Evolutionary conservation across 92 coral and sea anemone species (phyloP).

Genomic region (Micromussa lordhowensis): DNA sequence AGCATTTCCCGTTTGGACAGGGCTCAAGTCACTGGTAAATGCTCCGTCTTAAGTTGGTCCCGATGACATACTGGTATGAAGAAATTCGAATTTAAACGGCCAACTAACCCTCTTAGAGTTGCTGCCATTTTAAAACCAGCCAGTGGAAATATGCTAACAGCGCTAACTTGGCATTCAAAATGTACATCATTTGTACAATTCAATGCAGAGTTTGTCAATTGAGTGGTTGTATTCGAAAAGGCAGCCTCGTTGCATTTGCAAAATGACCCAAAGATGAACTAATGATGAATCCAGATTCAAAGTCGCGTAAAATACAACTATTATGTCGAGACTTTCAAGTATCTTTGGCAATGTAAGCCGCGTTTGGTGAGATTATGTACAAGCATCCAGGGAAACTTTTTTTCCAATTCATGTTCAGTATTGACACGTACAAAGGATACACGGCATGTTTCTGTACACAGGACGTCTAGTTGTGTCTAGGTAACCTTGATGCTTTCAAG

Average conservation of each 20-base stretch:
- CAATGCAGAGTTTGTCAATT: not conserved
- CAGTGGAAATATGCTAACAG: not conserved
- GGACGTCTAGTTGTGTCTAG: not conserved
- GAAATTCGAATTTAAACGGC: not conserved
- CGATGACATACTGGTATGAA: not conserved
- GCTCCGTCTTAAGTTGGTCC: not conserved
- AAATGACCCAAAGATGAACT: not conserved
- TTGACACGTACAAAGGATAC: not conserved
- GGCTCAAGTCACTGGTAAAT: not conserved
- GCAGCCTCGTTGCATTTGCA: not conserved
- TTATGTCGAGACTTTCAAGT: too few species aligned
- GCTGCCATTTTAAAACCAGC: not conserved
- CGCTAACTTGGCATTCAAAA: not conserved
- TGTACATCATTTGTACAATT: not conserved
- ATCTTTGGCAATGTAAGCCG: not conserved
- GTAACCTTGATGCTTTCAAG: constrained; percentile 74
- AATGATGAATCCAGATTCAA: not conserved
- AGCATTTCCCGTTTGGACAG: too few species aligned
- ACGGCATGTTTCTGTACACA: not conserved
- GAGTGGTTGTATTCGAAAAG: not conserved
- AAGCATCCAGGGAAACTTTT: not conserved
- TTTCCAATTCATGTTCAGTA: not conserved
- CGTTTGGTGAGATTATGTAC: not conserved
- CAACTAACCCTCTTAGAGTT: not conserved
- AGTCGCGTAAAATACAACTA: not conserved